Percentiles rank a stretch among this genome's conserved stretches.
Evolutionary conservation across 1,140 invertebrate species (phyloP).

Genomic region (Zaprionus ghesquierei): DNA sequence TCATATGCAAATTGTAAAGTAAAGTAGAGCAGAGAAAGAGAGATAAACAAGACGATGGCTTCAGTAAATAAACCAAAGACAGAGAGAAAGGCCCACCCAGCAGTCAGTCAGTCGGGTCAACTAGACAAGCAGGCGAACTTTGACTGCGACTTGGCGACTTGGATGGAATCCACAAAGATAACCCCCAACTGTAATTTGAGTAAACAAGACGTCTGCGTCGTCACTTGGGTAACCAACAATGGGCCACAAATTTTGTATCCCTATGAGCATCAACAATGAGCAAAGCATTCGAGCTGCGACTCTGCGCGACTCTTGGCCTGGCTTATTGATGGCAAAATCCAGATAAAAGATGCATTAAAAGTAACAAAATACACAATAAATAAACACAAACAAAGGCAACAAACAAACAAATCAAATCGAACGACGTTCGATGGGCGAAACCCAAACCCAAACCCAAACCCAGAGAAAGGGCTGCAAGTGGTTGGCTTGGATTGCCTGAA

Average conservation of each 20-base stretch:
- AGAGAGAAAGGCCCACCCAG: conserved; percentile 15
- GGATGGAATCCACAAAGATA: conserved; percentile 54
- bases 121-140: conserved; percentile 45
- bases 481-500: conserved; percentile 3
- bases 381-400: conserved; percentile 70
- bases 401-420: conserved; percentile 79
- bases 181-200: conserved; percentile 70
- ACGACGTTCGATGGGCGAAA: conserved; percentile 47
- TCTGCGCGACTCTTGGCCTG: conserved; percentile 29
- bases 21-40: conserved; percentile 36
- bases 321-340: conserved; percentile 73
- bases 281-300: neutral
- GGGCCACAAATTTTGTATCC: conserved; percentile 75
- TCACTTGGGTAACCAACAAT: conserved; percentile 65
- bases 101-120: conserved; percentile 41
- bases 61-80: conserved; percentile 26
- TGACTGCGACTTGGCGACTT: conserved; percentile 44
- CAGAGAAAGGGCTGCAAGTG: neutral
- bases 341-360: conserved; percentile 81
- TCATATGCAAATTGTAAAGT: conserved; percentile 33
- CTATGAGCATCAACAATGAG: conserved; percentile 50
- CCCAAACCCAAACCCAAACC: neutral
- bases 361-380: conserved; percentile 79
- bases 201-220: conserved; percentile 64
- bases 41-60: conserved; percentile 35